Base-by-base conservation (phyloP, 92 coral and sea anemone genomes). In the Parazoanthus darwini region DNA sequence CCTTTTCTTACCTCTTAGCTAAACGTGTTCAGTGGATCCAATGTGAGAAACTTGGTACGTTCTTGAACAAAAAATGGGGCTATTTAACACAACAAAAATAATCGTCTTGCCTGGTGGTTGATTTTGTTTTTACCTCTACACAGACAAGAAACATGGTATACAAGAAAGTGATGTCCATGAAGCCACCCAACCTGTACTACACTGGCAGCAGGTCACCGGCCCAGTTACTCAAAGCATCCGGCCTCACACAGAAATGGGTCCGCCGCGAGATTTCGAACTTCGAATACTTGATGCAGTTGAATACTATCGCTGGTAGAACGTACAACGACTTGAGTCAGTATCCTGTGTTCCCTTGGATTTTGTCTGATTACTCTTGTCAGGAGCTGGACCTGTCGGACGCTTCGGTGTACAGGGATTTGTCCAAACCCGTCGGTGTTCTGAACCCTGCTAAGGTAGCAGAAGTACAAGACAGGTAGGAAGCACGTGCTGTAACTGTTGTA, bases 241-340 rank as follows among this genome's bases (percentile, higher is more conserved):
- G 98, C 46, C 93, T 97, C 29, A 94, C 98, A 33, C 91, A 93
- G 78, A 90, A 96, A 90, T 97, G 99, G 99, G 95, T 97, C n/a
- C 94, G 93, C 39, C 89, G 96, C 86, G 99, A 96, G 78, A 91
- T 96, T 29, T 95, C 99, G 22, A 96, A 95, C 88, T 96, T 96
- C 88, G 98, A 96, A 88, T 96, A 96, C 91, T 88, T 96, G 9
- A 95, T 96, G 94, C 99, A 96, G 92, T 90, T 96, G 50, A 96
- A 96, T 91, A 96, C 99, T 74, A 96, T 96, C 86, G 98, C 99
- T 80, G 99, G 99, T 35, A 94, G 98, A 86, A 95, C 98, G 48
- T 96, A 93, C 90, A 95, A 95, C 54, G 98, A 95, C 86, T 87
- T 96, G 89, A 95, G 99, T 87, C 98, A 96, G 87, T 96, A 96